These are phyloP conservation scores for Teleogryllus oceanicus DNA, from an alignment of 2,888 invertebrate genomes.

Conservation along the genomic window DNA sequence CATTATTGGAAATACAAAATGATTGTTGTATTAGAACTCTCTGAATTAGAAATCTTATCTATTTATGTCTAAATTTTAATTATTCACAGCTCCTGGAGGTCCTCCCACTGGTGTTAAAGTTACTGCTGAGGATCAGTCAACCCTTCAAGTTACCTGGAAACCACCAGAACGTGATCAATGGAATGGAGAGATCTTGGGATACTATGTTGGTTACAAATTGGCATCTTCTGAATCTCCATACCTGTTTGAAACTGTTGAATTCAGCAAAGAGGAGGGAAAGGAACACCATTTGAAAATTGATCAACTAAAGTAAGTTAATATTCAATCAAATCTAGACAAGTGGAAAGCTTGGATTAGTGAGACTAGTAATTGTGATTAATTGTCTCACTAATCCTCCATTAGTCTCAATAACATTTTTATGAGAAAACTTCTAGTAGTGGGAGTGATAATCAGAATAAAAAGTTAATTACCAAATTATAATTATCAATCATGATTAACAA, in stretches of 20 bases:
- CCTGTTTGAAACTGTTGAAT: constrained; percentile 87
- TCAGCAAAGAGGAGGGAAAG: constrained; percentile 86
- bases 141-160: constrained; percentile 84
- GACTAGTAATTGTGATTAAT: too few species aligned
- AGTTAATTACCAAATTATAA: too few species aligned
- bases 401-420: too few species aligned
- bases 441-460: too few species aligned
- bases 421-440: too few species aligned
- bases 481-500: too few species aligned
- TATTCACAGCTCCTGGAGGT: constrained; percentile 63
- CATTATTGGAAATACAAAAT: too few species aligned
- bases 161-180: constrained; percentile 84
- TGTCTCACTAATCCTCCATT: too few species aligned
- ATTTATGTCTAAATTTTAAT: too few species aligned
- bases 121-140: constrained; percentile 83
- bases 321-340: not conserved
- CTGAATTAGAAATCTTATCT: too few species aligned
- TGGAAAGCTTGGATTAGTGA: too few species aligned
- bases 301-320: constrained; percentile 62
- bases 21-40: too few species aligned
- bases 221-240: constrained; percentile 77
- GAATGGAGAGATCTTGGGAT: constrained; percentile 88
- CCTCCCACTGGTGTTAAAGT: constrained; percentile 80
- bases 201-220: constrained; percentile 85
- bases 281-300: constrained; percentile 81